phyloP scores from a whole-genome alignment of 2,113 vertebrate genomes.

The Pelecanoides urinatrix region DNA sequence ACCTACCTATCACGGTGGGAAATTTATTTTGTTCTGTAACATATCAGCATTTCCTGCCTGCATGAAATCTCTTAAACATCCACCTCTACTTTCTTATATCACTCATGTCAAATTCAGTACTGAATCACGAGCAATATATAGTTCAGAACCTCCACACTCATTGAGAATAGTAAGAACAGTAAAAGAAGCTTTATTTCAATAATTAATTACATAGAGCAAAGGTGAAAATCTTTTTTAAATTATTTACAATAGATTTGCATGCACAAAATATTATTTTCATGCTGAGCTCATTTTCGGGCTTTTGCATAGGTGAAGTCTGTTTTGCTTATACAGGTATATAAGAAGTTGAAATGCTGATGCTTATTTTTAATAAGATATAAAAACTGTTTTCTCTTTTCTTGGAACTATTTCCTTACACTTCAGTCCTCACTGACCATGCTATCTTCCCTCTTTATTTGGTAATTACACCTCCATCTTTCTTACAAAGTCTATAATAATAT shows the following conservation, averaged over 20 bases:
- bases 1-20: not conserved
- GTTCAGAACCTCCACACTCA: not conserved
- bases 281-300: not conserved
- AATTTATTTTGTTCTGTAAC: conserved; percentile 22
- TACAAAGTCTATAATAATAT: not conserved
- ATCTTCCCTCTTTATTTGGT: not conserved
- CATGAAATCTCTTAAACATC: not conserved
- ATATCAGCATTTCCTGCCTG: not conserved
- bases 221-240: not conserved
- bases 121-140: not conserved
- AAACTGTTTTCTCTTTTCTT: not conserved
- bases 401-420: not conserved
- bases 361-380: not conserved
- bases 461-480: not conserved
- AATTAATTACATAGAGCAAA: not conserved
- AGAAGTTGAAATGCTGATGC: not conserved
- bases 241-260: not conserved
- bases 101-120: not conserved
- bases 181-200: not conserved
- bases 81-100: not conserved
- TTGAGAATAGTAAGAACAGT: not conserved
- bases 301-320: not conserved
- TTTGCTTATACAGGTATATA: not conserved
- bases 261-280: not conserved
- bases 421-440: not conserved